Evolutionary conservation across 1,140 invertebrate species (phyloP).

Genomic region (Bombus sibiricus): DNA sequence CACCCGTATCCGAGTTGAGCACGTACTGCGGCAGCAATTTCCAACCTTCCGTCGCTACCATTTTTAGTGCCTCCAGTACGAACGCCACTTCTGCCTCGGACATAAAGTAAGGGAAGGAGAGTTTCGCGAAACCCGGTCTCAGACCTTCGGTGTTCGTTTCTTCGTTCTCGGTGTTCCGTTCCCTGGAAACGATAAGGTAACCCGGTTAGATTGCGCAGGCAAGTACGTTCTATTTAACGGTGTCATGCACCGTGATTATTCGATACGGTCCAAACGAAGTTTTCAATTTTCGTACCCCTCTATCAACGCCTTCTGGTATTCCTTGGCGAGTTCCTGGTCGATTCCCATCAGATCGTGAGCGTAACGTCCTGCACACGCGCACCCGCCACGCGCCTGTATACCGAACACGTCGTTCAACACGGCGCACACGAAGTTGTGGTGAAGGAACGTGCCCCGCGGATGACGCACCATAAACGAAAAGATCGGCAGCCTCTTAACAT

Average conservation of each 20-base stretch:
- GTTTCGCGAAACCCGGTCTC: conserved; percentile 92
- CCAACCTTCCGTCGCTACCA: conserved; percentile 95
- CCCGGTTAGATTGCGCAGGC: background rate
- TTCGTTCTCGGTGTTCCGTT: conserved; percentile 58
- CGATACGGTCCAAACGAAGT: background rate
- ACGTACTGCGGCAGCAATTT: conserved; percentile 94
- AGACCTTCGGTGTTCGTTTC: conserved; percentile 87
- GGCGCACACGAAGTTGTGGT: conserved; percentile 95
- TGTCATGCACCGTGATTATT: background rate
- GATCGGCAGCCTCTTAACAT: conserved; percentile 88
- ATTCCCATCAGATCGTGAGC: conserved; percentile 94
- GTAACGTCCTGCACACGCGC: conserved; percentile 93
- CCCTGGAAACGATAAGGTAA: conserved; percentile 51
- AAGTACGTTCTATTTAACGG: no score
- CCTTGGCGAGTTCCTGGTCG: conserved; percentile 87
- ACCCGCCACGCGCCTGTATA: conserved; percentile 94
- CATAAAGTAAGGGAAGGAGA: conserved; percentile 94
- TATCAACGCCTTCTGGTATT: conserved; percentile 90
- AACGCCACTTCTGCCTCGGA: conserved; percentile 91
- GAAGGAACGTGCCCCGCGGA: conserved; percentile 90
- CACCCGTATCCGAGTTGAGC: conserved; percentile 93
- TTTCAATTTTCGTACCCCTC: conserved; percentile 84
- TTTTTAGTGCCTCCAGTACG: conserved; percentile 92
- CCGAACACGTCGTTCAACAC: conserved; percentile 96
- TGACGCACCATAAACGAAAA: conserved; percentile 95